Percentiles rank a stretch among this genome's conserved stretches.
Conservation (phyloP, 2,797 vertebrate species). For the Meda fulgida region DNA sequence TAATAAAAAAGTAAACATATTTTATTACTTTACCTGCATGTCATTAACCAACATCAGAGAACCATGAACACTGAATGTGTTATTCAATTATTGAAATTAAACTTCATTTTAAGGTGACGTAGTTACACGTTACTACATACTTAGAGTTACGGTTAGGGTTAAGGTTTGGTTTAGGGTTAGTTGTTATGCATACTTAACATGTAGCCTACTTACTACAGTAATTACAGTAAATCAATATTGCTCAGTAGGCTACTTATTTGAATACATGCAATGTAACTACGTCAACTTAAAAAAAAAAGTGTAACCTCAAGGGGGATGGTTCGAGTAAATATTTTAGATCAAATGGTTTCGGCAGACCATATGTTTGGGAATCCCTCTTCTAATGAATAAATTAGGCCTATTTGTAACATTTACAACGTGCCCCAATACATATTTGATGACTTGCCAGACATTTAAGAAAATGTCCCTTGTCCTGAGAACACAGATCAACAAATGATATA, state of each 20-base stretch:
- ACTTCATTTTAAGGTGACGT: too few species aligned
- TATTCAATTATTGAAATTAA: background rate
- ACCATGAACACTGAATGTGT: background rate
- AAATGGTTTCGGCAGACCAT: background rate
- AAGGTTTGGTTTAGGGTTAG: too few species aligned
- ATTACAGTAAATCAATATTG: too few species aligned
- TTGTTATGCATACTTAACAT: too few species aligned
- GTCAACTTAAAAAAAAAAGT: too few species aligned
- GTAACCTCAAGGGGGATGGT: too few species aligned
- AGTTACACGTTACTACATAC: too few species aligned
- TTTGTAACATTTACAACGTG: background rate
- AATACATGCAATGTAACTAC: too few species aligned
- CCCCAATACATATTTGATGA: background rate
- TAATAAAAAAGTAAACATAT: background rate
- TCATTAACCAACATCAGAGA: background rate
- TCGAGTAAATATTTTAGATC: background rate
- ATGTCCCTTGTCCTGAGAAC: background rate
- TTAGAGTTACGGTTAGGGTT: too few species aligned
- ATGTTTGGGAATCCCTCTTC: background rate
- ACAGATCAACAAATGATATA: background rate
- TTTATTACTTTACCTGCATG: background rate
- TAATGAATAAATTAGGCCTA: background rate
- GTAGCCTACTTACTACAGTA: too few species aligned
- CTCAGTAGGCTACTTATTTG: too few species aligned
- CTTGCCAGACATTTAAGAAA: background rate